These are phyloP conservation scores for Cephus pulcher DNA, from an alignment of 2,888 invertebrate genomes.

Conservation along the genomic window DNA sequence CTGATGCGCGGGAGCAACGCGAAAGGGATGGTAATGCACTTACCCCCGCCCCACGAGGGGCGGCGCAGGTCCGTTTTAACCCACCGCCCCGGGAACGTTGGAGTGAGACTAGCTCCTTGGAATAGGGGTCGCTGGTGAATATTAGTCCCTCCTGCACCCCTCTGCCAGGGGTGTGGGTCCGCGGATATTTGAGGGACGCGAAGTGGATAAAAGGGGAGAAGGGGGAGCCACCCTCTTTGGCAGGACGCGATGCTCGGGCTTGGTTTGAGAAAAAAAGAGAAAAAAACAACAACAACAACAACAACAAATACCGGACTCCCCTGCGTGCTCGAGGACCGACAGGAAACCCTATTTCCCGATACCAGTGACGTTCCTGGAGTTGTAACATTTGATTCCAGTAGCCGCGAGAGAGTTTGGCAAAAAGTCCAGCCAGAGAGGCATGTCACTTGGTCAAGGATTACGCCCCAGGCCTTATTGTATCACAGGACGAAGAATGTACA, in stretches of 20 bases:
- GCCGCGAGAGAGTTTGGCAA: neutral
- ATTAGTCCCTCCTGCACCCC: neutral
- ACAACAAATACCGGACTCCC: neutral
- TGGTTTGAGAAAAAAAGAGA: neutral
- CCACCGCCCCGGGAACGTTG: constrained; percentile 17
- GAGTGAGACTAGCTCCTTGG: constrained; percentile 9
- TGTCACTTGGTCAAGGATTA: neutral
- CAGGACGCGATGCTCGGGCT: neutral
- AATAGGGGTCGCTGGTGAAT: neutral
- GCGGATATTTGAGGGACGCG: neutral
- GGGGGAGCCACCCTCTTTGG: neutral
- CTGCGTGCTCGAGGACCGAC: neutral
- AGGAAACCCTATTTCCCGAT: neutral
- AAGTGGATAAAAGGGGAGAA: neutral
- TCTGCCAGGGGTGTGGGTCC: neutral
- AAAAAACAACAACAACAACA: neutral
- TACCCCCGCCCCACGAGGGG: constrained; percentile 29
- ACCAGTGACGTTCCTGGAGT: neutral
- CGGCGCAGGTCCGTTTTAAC: constrained; percentile 19
- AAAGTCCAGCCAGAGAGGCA: neutral
- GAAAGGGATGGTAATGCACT: constrained; percentile 30
- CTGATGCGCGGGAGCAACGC: constrained; percentile 7
- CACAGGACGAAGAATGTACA: neutral
- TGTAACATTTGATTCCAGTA: neutral
- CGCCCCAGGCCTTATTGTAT: neutral